Evolutionary conservation across 2,797 vertebrate species (phyloP).

Genomic region (Typhlichthys subterraneus): DNA sequence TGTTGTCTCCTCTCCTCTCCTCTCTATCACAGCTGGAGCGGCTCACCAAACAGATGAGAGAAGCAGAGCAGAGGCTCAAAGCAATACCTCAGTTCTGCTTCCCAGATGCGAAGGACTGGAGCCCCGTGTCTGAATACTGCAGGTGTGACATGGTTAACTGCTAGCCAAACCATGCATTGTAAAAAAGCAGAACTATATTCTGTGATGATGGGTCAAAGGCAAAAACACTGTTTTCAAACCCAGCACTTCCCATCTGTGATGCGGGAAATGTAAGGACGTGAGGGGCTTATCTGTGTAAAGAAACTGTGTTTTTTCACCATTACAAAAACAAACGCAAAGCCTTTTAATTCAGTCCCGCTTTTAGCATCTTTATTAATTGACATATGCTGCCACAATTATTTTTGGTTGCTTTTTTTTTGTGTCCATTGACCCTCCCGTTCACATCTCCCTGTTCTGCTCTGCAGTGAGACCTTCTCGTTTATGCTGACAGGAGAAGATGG

Average conservation of each 20-base stretch:
- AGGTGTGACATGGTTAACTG: conserved; percentile 76
- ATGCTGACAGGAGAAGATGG: conserved; percentile 99
- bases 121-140: conserved; percentile 90
- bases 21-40: conserved; percentile 85
- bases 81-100: conserved; percentile 99
- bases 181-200: too few relatives aligned
- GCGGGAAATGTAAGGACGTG: not conserved
- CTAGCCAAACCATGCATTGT: not conserved
- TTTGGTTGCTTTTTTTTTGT: not conserved
- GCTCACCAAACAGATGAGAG: conserved; percentile 95
- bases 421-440: conserved; percentile 17
- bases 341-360: conserved; percentile 13
- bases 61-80: conserved; percentile 95
- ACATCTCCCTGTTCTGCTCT: conserved; percentile 41
- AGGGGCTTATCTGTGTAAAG: conserved; percentile 16
- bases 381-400: not conserved
- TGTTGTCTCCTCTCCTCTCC: not conserved
- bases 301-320: conserved; percentile 14
- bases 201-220: too few relatives aligned
- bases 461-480: conserved; percentile 98
- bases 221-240: too few relatives aligned
- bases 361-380: not conserved
- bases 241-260: conserved; percentile 4
- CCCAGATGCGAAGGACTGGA: conserved; percentile 97
- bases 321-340: conserved; percentile 13